Conservation (phyloP, 2,888 invertebrate species). For the Xanthorhoe designata region DNA sequence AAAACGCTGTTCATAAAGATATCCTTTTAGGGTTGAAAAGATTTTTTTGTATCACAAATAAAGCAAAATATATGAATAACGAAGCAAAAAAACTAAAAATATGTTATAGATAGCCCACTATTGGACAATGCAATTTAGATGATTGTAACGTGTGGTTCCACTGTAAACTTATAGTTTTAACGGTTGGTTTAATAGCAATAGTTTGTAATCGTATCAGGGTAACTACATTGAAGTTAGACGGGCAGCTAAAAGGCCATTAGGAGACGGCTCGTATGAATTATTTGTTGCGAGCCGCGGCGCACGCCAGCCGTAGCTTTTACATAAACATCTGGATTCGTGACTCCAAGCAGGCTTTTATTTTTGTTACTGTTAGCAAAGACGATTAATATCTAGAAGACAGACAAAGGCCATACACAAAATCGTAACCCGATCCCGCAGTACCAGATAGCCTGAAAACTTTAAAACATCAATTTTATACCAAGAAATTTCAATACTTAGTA, state of each 20-base stretch:
- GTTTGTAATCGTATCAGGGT: constrained; percentile 67
- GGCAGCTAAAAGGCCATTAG: constrained; percentile 82
- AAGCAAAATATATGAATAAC: not conserved
- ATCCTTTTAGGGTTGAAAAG: not conserved
- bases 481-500: too few species aligned
- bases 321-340: constrained; percentile 9
- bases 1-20: not conserved
- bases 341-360: not conserved
- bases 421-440: too few species aligned
- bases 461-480: too few species aligned
- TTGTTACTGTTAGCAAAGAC: not conserved
- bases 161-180: constrained; percentile 63
- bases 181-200: constrained; percentile 68
- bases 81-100: not conserved
- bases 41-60: too few species aligned
- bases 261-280: constrained; percentile 79
- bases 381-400: too few species aligned
- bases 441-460: too few species aligned
- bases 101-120: constrained; percentile 1
- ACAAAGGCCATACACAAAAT: too few species aligned
- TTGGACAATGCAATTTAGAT: constrained; percentile 32
- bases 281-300: constrained; percentile 61
- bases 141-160: constrained; percentile 28
- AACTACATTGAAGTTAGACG: constrained; percentile 78
- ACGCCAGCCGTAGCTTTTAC: constrained; percentile 21